Conservation (phyloP, 2,888 invertebrate genomes). For the Fragum sueziense region DNA sequence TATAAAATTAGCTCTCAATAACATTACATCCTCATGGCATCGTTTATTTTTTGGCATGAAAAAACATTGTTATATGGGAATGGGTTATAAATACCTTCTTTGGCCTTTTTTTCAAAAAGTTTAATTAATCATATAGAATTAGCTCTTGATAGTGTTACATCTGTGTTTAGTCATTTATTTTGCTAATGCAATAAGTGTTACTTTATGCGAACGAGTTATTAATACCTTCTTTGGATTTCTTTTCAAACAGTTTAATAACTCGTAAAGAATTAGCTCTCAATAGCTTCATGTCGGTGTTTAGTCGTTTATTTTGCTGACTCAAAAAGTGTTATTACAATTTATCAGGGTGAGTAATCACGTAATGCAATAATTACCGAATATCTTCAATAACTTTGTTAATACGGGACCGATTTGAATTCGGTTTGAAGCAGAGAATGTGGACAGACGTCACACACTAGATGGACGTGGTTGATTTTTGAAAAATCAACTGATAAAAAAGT, state of each 20-base stretch:
- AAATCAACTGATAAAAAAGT: too few relatives aligned
- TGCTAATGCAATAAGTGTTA: slow-evolving; percentile 66
- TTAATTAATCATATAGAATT: slow-evolving; percentile 71
- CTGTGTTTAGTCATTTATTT: slow-evolving; percentile 63
- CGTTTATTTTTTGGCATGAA: neutral
- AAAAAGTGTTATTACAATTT: too few relatives aligned
- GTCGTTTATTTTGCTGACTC: slow-evolving; percentile 64
- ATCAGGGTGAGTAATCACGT: too few relatives aligned
- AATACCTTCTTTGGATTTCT: slow-evolving; percentile 74
- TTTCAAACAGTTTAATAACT: slow-evolving; percentile 74
- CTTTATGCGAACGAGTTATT: neutral
- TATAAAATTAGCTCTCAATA: slow-evolving; percentile 68
- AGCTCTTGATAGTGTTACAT: slow-evolving; percentile 65
- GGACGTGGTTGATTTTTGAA: too few relatives aligned
- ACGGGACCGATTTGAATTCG: too few relatives aligned
- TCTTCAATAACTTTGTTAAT: too few relatives aligned
- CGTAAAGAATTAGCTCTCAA: slow-evolving; percentile 69
- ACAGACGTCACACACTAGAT: too few relatives aligned
- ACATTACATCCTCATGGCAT: too few relatives aligned
- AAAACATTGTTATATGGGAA: neutral
- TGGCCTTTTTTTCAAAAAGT: slow-evolving; percentile 74
- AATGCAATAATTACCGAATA: too few relatives aligned
- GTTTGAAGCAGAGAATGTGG: too few relatives aligned
- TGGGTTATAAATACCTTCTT: slow-evolving; percentile 67
- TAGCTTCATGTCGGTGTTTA: slow-evolving; percentile 64